Base-by-base conservation (phyloP, 2,113 vertebrate genomes). In the Cottus gobio region DNA sequence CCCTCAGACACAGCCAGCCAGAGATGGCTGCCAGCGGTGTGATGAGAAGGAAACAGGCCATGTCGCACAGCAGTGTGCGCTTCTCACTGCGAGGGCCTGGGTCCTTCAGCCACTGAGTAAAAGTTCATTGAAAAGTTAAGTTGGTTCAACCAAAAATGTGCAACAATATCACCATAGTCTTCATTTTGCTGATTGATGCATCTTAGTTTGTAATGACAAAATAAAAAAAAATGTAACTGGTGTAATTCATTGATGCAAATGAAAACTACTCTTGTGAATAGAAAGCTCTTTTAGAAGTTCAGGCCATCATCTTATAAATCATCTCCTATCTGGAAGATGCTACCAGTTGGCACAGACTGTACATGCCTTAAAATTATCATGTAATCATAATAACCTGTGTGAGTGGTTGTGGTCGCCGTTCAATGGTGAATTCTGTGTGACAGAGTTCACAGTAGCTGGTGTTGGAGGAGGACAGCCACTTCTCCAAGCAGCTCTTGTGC, bases 381-480 rank as follows among this genome's bases (percentile, higher is more conserved):
- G 62, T 66, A 54, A 44, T 24, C 56, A 64, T 46, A n/a, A n/a
- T 84, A 16, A 99, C 98, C 97, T 99, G 97, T 87, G 96, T 98
- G 88, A 99, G 96, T 85, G 98, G 97, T 63, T 97, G 95, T 2
- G 98, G 97, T 86, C 96, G 94, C 89, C 98, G 96, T 90, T 99
- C 98, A 75, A 98, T 96, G 15, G 96, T 97, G 86, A 99, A 99
- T 91, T 99, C 97, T 5, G 97, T 98, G 95, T 99, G 98, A 92
- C 98, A 99, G 79, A 99, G 96, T 93, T 99, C 98, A 76, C 98
- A 99, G 95, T 98, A 99, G 94, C 96, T 99, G 90, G 98, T 99
- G 95, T 99, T 99, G 80, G 98, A 99, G 31, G 98, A 99, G 22
- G 98, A 99, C 36, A 99, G 96, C 98, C 98, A 99, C 90, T 96